Evolutionary conservation across 1,140 invertebrate genomes (phyloP).

Genomic region (Philopotamus ludificatus): DNA sequence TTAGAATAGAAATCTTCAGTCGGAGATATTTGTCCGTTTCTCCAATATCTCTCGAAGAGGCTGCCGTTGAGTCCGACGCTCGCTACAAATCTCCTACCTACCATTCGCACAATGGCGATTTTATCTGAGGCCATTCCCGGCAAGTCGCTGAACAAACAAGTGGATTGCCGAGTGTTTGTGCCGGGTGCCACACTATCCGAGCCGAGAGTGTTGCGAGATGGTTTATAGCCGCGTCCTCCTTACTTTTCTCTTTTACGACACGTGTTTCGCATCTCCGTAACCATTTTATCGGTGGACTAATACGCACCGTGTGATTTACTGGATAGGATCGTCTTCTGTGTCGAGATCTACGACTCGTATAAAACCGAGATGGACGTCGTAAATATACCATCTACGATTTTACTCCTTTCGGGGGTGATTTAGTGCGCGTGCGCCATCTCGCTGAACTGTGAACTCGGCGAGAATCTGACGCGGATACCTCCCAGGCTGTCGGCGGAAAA

Average conservation of each 20-base stretch:
- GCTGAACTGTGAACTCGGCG: no score
- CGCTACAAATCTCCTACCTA: not conserved
- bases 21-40: not conserved
- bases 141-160: slow-evolving; percentile 4
- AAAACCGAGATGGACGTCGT: no score
- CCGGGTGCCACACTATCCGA: not conserved
- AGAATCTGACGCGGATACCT: no score
- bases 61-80: not conserved
- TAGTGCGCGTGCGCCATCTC: no score
- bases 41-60: not conserved
- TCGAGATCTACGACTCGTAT: slow-evolving; percentile 10
- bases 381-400: no score
- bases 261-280: slow-evolving; percentile 2
- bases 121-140: slow-evolving; percentile 3
- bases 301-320: slow-evolving; percentile 1
- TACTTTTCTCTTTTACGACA: slow-evolving; percentile 13
- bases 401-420: no score
- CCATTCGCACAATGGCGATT: slow-evolving; percentile 21
- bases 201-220: slow-evolving; percentile 5
- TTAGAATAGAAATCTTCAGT: no score
- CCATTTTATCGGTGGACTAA: not conserved
- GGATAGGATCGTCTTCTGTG: not conserved
- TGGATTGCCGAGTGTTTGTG: not conserved
- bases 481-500: no score
- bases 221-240: slow-evolving; percentile 2